Conservation (phyloP, 2,113 vertebrate species). For the Oriolus oriolus region DNA sequence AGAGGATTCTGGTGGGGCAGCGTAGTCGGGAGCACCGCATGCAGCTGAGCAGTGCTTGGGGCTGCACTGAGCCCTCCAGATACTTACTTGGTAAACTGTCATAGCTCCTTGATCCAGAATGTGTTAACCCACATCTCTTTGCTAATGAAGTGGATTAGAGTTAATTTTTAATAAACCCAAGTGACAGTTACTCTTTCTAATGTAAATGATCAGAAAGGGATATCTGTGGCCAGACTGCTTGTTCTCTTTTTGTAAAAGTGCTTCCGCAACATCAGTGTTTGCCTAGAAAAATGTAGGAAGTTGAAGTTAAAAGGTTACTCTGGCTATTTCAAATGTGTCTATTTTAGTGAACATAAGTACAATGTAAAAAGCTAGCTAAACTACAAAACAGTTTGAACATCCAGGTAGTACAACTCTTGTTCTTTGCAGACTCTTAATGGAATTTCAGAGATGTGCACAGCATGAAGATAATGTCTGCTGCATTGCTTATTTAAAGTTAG, state of each 20-base stretch:
- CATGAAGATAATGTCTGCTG: neutral
- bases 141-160: neutral
- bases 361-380: neutral
- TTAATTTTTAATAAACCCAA: neutral
- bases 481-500: neutral
- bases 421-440: neutral
- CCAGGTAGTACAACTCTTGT: neutral
- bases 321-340: neutral
- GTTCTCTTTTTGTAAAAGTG: neutral
- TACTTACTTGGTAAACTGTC: fast-evolving
- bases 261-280: neutral
- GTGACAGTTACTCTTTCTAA: neutral
- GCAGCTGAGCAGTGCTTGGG: neutral
- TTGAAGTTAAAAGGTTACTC: neutral
- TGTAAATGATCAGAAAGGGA: neutral
- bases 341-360: neutral
- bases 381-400: neutral
- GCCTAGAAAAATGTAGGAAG: neutral
- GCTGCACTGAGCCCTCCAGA: neutral
- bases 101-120: fast-evolving
- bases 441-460: neutral
- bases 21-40: fast-evolving
- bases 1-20: fast-evolving
- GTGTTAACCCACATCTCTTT: neutral
- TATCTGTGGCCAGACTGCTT: neutral